Percentiles rank a stretch among this genome's conserved stretches.
Conservation (phyloP, 2,888 invertebrate species). For the Heliconius sara region DNA sequence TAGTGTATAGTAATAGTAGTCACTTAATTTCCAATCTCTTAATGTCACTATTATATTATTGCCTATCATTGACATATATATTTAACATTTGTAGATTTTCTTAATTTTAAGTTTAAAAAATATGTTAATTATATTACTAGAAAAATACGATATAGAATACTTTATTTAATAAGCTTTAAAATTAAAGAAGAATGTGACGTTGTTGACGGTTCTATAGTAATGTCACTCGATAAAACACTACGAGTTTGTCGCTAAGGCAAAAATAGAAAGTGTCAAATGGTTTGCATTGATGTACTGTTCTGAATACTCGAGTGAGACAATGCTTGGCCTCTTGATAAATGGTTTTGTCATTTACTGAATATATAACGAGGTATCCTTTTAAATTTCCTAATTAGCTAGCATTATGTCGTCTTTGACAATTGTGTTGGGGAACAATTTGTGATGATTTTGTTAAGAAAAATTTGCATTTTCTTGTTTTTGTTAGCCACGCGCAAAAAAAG, state of each 20-base stretch:
- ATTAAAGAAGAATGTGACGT: constrained; percentile 13
- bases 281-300: constrained; percentile 62
- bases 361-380: constrained; percentile 44
- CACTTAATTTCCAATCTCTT: too few relatives aligned
- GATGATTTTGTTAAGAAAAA: neutral
- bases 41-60: too few relatives aligned
- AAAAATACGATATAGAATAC: neutral
- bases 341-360: constrained; percentile 46
- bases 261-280: constrained; percentile 80
- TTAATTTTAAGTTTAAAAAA: neutral
- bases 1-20: too few relatives aligned
- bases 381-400: constrained; percentile 33
- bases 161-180: neutral
- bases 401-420: constrained; percentile 20
- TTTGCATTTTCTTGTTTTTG: neutral
- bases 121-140: neutral
- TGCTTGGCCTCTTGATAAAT: constrained; percentile 55
- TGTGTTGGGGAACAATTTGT: neutral
- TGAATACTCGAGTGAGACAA: constrained; percentile 61
- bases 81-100: too few relatives aligned
- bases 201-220: constrained; percentile 53
- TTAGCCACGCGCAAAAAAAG: neutral
- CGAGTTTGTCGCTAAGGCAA: constrained; percentile 57
- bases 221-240: constrained; percentile 64
- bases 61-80: too few relatives aligned